Conservation (phyloP, 35 echinoderm and acorn worm genomes). For the Ophiothrix spiculata region DNA sequence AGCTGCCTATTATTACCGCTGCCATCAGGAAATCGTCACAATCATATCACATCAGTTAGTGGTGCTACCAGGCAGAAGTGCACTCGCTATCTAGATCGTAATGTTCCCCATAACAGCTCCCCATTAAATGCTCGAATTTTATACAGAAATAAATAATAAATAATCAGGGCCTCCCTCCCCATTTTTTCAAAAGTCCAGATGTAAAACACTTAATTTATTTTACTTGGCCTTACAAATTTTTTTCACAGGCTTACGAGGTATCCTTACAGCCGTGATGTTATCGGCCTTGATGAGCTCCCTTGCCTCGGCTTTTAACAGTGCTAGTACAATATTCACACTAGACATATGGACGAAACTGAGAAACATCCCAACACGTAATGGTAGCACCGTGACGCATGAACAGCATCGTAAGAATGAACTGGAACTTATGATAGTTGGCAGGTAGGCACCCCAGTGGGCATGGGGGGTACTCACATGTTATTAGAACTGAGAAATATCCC, state of each 20-base stretch:
- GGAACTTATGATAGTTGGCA: conserved; percentile 36
- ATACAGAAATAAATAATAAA: background rate
- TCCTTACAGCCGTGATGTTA: conserved; percentile 50
- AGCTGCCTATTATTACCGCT: too few species aligned
- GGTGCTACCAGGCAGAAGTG: too few species aligned
- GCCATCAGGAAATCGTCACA: too few species aligned
- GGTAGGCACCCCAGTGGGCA: too few species aligned
- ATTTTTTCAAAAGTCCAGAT: background rate
- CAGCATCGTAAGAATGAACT: conserved; percentile 3
- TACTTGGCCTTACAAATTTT: background rate
- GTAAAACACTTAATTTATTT: background rate
- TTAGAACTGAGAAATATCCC: too few species aligned
- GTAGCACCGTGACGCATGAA: background rate
- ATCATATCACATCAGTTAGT: too few species aligned
- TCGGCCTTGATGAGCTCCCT: conserved; percentile 49
- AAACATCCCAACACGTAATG: background rate
- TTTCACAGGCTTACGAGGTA: conserved; percentile 41
- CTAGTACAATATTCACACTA: conserved; percentile 50
- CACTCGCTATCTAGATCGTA: too few species aligned
- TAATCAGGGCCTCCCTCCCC: background rate
- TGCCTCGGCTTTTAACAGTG: conserved; percentile 57
- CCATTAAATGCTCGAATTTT: background rate
- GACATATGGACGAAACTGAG: conserved; percentile 48
- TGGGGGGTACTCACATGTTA: too few species aligned
- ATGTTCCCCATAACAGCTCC: too few species aligned